Percentiles rank a stretch among this genome's conserved stretches.
These are phyloP conservation scores for Tiphia femorata DNA, from an alignment of 2,888 invertebrate species.

Conservation along the genomic window DNA sequence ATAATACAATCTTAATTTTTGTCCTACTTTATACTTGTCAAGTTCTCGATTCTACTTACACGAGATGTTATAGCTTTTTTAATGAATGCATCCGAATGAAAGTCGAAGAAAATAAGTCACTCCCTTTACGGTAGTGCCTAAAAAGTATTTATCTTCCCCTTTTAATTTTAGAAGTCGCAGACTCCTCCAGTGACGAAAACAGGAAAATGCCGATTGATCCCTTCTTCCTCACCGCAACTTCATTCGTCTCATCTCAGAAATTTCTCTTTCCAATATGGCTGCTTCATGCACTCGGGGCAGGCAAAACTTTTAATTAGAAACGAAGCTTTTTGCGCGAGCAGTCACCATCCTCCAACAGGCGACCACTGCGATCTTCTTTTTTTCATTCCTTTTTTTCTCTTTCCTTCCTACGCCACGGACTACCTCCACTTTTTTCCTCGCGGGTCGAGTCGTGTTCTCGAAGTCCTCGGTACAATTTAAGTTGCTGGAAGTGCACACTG, in stretches of 20 bases:
- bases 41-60: no score
- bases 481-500: constrained; percentile 5
- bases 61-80: no score
- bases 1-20: no score
- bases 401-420: neutral
- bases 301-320: constrained; percentile 44
- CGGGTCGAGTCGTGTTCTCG: constrained; percentile 6
- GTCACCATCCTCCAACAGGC: neutral
- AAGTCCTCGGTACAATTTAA: constrained; percentile 20
- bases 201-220: neutral
- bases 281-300: neutral
- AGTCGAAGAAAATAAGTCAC: no score
- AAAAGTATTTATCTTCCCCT: no score
- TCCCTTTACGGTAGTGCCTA: no score
- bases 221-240: neutral
- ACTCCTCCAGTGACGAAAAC: no score
- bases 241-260: neutral
- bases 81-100: no score
- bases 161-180: no score
- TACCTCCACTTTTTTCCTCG: no score
- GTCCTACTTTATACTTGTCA: no score
- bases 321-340: constrained; percentile 8
- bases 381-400: constrained; percentile 9
- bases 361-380: neutral
- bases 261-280: constrained; percentile 12